Conservation (phyloP, 2,113 vertebrate species). For the Dicerorhinus sumatrensis region DNA sequence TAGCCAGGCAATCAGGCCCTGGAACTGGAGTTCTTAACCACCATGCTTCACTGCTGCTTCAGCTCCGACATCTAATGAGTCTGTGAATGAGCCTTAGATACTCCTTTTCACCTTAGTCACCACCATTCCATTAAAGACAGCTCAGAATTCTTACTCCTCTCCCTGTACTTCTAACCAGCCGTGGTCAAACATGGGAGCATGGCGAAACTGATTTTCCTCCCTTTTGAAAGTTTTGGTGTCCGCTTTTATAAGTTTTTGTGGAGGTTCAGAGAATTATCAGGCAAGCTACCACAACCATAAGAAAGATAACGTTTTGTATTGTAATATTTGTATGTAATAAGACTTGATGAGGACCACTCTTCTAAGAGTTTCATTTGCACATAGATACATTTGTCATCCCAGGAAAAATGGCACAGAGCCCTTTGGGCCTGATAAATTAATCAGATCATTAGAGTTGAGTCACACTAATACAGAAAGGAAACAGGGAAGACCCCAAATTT, state of each 20-base stretch:
- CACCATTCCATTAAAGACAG: background rate
- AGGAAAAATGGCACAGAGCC: background rate
- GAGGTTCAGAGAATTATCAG: background rate
- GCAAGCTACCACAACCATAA: background rate
- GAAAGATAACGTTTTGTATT: background rate
- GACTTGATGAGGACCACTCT: background rate
- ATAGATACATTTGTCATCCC: background rate
- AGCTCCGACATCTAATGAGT: background rate
- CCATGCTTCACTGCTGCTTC: background rate
- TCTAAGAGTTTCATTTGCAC: background rate
- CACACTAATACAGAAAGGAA: background rate
- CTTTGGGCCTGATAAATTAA: background rate
- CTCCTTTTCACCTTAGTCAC: background rate
- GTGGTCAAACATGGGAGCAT: background rate
- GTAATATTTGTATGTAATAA: background rate
- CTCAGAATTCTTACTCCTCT: background rate
- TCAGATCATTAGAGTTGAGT: background rate
- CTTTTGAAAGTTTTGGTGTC: conserved; percentile 28
- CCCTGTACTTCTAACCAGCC: background rate
- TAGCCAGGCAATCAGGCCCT: background rate
- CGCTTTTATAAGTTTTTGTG: background rate
- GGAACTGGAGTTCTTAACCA: background rate
- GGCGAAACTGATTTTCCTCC: background rate
- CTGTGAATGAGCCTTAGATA: background rate
- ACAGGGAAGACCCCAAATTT: background rate